Percentiles rank a stretch among this genome's conserved stretches.
Conservation (phyloP, 1,140 invertebrate genomes). For the Caenorhabditis tropicalis region DNA sequence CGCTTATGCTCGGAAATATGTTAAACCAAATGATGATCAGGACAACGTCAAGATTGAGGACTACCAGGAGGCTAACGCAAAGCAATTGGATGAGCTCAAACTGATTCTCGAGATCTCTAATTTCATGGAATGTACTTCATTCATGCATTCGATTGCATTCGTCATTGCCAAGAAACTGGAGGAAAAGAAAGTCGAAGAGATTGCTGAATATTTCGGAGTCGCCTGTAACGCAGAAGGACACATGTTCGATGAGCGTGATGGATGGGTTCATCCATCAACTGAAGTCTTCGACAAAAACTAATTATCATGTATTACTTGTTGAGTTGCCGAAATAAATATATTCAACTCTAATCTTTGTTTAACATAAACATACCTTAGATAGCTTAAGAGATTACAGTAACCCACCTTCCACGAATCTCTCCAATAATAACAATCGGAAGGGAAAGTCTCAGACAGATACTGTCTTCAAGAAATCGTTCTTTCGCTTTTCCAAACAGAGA, state of each 20-base stretch:
- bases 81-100: neutral
- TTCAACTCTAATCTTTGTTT: too few species aligned
- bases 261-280: neutral
- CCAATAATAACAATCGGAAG: slow-evolving; percentile 3
- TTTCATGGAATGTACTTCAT: neutral
- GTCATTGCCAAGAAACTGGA: neutral
- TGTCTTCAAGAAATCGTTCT: neutral
- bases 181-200: neutral
- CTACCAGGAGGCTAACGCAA: neutral
- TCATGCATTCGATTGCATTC: neutral
- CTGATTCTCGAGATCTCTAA: neutral
- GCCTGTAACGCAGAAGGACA: neutral
- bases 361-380: too few species aligned
- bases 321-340: too few species aligned
- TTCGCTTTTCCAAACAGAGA: neutral
- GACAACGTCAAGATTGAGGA: neutral
- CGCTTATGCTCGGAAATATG: neutral
- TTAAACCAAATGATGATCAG: neutral
- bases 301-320: too few species aligned
- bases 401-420: neutral
- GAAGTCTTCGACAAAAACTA: neutral
- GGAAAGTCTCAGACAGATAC: neutral
- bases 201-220: neutral
- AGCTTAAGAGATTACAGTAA: too few species aligned
- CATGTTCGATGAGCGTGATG: neutral